Conservation (phyloP, 2,797 vertebrate species). For the Discoglossus pictus region DNA sequence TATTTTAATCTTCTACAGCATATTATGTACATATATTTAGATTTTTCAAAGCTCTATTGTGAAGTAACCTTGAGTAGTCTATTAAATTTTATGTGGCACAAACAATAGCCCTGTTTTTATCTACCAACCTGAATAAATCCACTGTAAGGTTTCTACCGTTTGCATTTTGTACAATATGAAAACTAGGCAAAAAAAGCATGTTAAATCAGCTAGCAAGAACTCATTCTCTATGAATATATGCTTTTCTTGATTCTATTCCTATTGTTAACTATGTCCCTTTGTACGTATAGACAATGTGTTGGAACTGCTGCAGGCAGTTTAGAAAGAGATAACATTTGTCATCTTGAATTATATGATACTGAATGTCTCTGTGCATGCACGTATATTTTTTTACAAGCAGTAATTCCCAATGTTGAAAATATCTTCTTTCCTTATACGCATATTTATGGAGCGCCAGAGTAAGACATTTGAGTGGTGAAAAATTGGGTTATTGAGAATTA, state of each 20-base stretch:
- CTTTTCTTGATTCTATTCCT: conserved; percentile 47
- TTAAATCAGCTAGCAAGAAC: conserved; percentile 54
- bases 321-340: conserved; percentile 34
- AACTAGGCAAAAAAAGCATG: conserved; percentile 16
- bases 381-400: neutral
- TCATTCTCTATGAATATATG: conserved; percentile 45
- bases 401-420: conserved; percentile 50
- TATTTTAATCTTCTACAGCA: too few species aligned
- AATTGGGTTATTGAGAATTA: conserved; percentile 52
- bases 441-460: conserved; percentile 56
- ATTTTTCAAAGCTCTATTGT: too few species aligned
- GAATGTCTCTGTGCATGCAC: conserved; percentile 26
- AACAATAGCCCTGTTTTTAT: too few species aligned
- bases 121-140: too few species aligned
- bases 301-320: conserved; percentile 44
- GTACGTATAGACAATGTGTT: conserved; percentile 43
- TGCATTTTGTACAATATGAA: too few species aligned
- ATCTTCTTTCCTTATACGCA: conserved; percentile 35
- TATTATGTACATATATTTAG: too few species aligned
- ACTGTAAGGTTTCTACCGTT: too few species aligned
- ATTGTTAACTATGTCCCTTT: conserved; percentile 54
- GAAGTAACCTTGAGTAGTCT: too few species aligned
- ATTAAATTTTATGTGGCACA: too few species aligned
- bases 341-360: conserved; percentile 39
- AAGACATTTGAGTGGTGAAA: conserved; percentile 39